Base-by-base conservation (phyloP, 2,113 vertebrate genomes). In the Myotis lucifugus region DNA sequence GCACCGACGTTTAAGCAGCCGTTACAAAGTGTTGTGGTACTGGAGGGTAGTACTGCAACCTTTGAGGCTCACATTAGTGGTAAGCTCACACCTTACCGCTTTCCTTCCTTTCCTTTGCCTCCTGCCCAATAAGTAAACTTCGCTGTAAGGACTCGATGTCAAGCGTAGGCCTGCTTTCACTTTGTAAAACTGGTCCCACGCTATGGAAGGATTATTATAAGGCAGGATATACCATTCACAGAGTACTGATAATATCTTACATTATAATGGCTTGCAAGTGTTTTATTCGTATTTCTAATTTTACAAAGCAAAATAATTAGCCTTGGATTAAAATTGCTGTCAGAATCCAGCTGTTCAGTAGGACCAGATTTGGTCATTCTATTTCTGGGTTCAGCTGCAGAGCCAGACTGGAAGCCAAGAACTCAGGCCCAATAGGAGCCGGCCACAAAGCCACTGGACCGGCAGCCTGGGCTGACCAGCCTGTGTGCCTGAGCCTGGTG, bases 11-110 rank as follows among this genome's bases (percentile, higher is more conserved):
- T 99, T 97, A 99, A 98, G 3, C 99, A 99, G 98, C 99, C 99
- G 1, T 98, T 99, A 97, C 99, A 99, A 99, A 99, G 99, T 73
- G 99, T 99, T 98, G 99, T 99, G 98, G 99, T 99, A 99, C 99
- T 99, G 94, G 99, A 99, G 99, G 99, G 99, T 99, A 99, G 99
- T 99, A 98, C 99, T 32, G 99, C 99, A 98, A 99, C 99, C 99
- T 99, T 99, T 99, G 98, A 99, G 99, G 99, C 99, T 99, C 99
- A 99, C 97, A 97, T 99, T 98, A 99, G 99, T 99, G 99, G 99
- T 99, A 99, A 99, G 99, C 21, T 66, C 89, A 83, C 84, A 7
- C 2, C 8, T 40, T 0, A 0, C 2, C 77, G 73, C 88, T 96
- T 76, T 27, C 42, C 2, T 84, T 64, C 27, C 17, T 34, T 46